These are phyloP conservation scores for Lucilia sericata DNA, from an alignment of 1,140 invertebrate genomes.

Conservation along the genomic window DNA sequence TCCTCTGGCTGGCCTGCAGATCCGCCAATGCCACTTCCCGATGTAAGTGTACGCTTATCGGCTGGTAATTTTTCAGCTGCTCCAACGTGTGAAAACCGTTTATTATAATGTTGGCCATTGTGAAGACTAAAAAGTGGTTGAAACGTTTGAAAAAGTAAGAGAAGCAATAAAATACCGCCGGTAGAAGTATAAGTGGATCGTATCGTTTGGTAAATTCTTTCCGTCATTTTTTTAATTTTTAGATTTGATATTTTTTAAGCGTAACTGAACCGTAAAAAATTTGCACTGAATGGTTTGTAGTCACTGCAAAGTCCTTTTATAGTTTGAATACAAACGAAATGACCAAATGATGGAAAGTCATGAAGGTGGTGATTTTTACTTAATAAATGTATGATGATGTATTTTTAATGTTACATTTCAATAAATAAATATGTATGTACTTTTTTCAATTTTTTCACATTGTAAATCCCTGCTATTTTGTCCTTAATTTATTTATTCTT, in stretches of 20 bases:
- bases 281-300: conserved; percentile 36
- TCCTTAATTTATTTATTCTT: background rate
- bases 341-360: background rate
- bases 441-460: background rate
- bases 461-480: conserved; percentile 8
- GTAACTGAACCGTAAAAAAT: background rate
- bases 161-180: conserved; percentile 22
- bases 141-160: conserved; percentile 14
- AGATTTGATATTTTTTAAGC: background rate
- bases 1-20: conserved; percentile 60
- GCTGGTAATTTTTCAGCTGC: background rate
- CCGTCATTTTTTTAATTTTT: background rate
- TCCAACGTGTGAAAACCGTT: background rate
- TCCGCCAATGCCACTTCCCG: background rate
- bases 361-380: background rate
- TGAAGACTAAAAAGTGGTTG: background rate
- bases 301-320: conserved; percentile 30
- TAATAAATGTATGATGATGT: background rate
- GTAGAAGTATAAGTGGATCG: background rate
- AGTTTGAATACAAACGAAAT: conserved; percentile 8
- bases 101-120: background rate
- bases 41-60: conserved; percentile 33
- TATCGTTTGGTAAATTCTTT: background rate
- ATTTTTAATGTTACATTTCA: conserved; percentile 10
- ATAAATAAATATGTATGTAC: background rate